Evolutionary conservation across 1,140 invertebrate species (phyloP), one percentile per base, ranked within the genome.

Genomic region (Papilio aristodemus): DNA sequence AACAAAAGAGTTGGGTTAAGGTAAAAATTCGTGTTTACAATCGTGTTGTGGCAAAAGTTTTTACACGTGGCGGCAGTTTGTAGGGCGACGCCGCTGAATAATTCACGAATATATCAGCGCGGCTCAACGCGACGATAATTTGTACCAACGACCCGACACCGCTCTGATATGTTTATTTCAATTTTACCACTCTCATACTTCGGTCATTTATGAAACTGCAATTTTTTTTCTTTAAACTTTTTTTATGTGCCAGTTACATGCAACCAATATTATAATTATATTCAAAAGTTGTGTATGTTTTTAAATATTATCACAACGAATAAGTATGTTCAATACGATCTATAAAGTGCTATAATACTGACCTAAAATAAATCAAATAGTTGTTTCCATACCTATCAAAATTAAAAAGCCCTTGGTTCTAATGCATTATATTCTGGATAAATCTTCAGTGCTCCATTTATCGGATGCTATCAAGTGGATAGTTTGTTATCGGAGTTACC

Each of bases 61-160:
- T 70, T 76, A 69, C 72, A 71, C 74, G 70, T 70, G 74, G 39
- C 46, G 17, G 32, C 22, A 62, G 70, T 72, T 71, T 68, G 70
- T 73, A 67, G 32, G 27, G 36, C 69, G 57, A 36, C 38, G 54
- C 43, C 68, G 36, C 67, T 76, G 72, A 76, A 76, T 76, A 57
- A 76, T 76, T 76, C 74, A 76, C 71, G 71, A 62, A 71, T 58
- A 59, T 69, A 64, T 64, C 60, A 70, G 67, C 43, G 69, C 67
- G 66, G 69, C 60, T 71, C 73, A 36, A 37, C 36, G 46, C 69
- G 68, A 69, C 67, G 57, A 67, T 71, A 71, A 74, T 77, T 72
- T 71, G 58, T 62, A 70, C 73, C 39, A 73, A 75, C 70, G 57
- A 75, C 59, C 72, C 57, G 14, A 36, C 39, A 57, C 39, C 67